Base-by-base conservation (phyloP, 2,113 vertebrate genomes). In the Serinus canaria region DNA sequence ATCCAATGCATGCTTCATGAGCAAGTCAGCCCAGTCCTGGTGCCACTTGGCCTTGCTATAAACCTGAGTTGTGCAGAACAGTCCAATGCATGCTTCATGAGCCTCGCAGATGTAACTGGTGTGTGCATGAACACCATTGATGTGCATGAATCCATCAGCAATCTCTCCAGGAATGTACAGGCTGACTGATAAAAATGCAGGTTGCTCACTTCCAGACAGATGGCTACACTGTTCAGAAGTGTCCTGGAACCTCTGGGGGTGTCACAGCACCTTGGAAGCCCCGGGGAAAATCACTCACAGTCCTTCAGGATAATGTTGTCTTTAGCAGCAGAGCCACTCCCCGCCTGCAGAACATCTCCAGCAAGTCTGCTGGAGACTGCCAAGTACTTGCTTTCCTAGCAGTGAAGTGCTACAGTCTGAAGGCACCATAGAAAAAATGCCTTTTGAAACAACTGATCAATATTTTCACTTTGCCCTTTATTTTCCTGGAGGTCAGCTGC, bases 121-220 rank as follows among this genome's bases (percentile, higher is more conserved):
- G 10, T 3, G 28, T 19, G 30, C 15, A 14, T 2, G 6, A 37
- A 33, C 31, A 59, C 15, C 20, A n/a, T 0, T 0, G 0, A 16
- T 8, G 21, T 0, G 0, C 15, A 18, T 2, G 4, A 69, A 60
- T 28, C 64, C 74, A 24, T 23, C 64, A 22, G 33, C 10, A 60
- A 73, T 46, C n/a, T 12, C 49, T 62, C 60, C 43, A 62, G 30
- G 21, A 58, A 24, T 12, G n/a, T 21, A 17, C 37, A 46, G 9
- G 41, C 9, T 13, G 46, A 13, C 2, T 12, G 55, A 79, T 11
- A 50, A 31, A 78, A 41, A 9, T 16, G 13, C 23, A 68, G 76
- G 25, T 8, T 41, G 20, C 18, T 62, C 43, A 8, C 12, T 46
- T 63, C 14, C 58, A 79, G 68, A 10, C 20, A 52, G 62, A 30